phyloP scores from a whole-genome alignment of 2,888 invertebrate species.

The Ceriagrion tenellum region DNA sequence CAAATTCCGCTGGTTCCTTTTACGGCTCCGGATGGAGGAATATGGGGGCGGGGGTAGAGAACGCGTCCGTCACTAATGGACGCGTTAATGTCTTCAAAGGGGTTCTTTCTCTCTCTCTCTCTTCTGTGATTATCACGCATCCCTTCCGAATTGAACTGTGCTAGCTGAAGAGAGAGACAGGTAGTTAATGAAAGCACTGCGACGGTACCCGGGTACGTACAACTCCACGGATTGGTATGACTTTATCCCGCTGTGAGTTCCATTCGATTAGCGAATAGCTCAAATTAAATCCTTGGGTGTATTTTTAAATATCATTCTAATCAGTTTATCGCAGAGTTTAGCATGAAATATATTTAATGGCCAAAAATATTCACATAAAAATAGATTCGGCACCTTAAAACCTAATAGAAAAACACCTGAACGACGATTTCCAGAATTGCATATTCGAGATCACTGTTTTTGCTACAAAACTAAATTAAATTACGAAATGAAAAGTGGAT shows the following conservation, averaged over 20 bases:
- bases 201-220: background rate
- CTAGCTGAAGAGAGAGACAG: background rate
- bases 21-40: background rate
- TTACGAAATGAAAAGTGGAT: no score
- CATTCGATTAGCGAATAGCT: background rate
- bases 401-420: no score
- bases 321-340: no score
- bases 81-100: background rate
- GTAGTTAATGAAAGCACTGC: background rate
- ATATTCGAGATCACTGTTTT: no score
- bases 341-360: no score
- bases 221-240: background rate
- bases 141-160: slow-evolving; percentile 20
- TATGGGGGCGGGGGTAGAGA: no score
- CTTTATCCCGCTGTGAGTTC: background rate
- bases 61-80: background rate
- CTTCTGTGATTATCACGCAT: slow-evolving; percentile 1
- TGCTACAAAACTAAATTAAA: no score
- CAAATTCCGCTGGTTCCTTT: background rate
- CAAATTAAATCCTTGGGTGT: background rate
- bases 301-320: no score
- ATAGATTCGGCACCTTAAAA: no score
- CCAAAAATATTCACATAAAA: no score
- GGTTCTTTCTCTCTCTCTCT: background rate
- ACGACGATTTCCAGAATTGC: no score